Evolutionary conservation across 2,113 vertebrate species (phyloP), one percentile per base, ranked within the genome.

Genomic region (Passerina amoena): DNA sequence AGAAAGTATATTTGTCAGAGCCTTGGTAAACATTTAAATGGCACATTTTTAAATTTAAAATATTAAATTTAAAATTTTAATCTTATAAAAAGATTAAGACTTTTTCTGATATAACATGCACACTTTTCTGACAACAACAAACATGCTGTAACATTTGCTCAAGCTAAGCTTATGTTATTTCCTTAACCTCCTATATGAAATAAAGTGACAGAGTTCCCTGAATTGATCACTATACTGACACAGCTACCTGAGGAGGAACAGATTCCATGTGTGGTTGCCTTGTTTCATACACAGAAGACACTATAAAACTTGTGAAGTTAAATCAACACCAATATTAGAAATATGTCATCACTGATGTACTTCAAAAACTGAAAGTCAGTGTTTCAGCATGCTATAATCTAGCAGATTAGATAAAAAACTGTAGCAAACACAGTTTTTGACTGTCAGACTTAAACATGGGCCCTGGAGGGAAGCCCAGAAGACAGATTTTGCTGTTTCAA

Each of bases 61-160:
- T 30, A 5, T 47, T n/a, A 23, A 5, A 44, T 44, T 57, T 33
- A 66, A 65, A 40, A n/a, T 28, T 18, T n/a, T 42, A 42, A 13
- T 86, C 27, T 38, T 51, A 45, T 6, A n/a, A 0, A 1, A 63
- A n/a, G 17, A 16, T 27, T n/a, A 15, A 16, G 22, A 50, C 2
- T 38, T 63, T 54, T 5, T 59, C 42, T 84, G 20, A 31, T 42
- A 40, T 35, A 50, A 9, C 12, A 30, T 33, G 40, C 1, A 27
- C 0, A 4, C 17, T 53, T 71, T 20, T 66, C n/a, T 88, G 28
- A 31, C 33, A 59, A 57, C 24, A 72, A 60, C 7, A 5, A 22
- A 51, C 17, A 64, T 24, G n/a, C 6, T 7, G 4, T 22, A 60
- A 30, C 5, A 38, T 45, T 79, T 82, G 1, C 16, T 45, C 18